Evolutionary conservation across 2,797 vertebrate genomes (phyloP).

Genomic region (Melanotaenia maccullochi): DNA sequence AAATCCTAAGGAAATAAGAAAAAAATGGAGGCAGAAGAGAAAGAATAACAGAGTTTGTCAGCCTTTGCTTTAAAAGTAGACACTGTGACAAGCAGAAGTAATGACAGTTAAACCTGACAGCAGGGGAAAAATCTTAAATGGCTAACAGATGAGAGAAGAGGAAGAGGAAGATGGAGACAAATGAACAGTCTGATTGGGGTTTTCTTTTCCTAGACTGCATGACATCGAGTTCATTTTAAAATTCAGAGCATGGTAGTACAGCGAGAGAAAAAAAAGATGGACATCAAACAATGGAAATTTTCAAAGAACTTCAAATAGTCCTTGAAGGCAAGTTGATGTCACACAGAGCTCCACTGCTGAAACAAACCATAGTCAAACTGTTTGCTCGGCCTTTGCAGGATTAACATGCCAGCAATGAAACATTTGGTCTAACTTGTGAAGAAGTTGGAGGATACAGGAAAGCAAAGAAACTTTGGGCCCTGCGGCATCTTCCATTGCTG

Average conservation of each 20-base stretch:
- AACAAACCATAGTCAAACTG: constrained; percentile 52
- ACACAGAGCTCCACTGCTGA: constrained; percentile 40
- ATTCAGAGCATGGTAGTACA: constrained; percentile 27
- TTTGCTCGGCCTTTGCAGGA: constrained; percentile 20
- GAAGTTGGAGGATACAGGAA: neutral
- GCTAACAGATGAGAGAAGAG: constrained; percentile 10
- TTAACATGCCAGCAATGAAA: constrained; percentile 37
- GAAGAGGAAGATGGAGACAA: constrained; percentile 8
- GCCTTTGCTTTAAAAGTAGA: neutral
- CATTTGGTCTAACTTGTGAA: constrained; percentile 29
- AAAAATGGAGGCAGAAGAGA: neutral
- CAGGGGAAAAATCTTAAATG: neutral
- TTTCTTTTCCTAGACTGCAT: constrained; percentile 25
- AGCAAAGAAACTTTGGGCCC: neutral
- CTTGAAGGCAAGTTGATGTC: constrained; percentile 44
- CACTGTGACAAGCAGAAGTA: neutral
- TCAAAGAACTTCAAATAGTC: constrained; percentile 65
- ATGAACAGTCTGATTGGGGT: neutral
- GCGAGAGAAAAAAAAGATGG: constrained; percentile 34
- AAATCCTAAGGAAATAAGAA: constrained; percentile 84
- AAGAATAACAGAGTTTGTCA: neutral
- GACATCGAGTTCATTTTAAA: constrained; percentile 9
- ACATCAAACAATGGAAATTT: constrained; percentile 57
- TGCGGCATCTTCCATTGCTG: too few species aligned
- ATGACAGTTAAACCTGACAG: neutral